These are phyloP conservation scores for Holacanthella duospinosa DNA, from an alignment of 2,888 invertebrate species.

Conservation along the genomic window DNA sequence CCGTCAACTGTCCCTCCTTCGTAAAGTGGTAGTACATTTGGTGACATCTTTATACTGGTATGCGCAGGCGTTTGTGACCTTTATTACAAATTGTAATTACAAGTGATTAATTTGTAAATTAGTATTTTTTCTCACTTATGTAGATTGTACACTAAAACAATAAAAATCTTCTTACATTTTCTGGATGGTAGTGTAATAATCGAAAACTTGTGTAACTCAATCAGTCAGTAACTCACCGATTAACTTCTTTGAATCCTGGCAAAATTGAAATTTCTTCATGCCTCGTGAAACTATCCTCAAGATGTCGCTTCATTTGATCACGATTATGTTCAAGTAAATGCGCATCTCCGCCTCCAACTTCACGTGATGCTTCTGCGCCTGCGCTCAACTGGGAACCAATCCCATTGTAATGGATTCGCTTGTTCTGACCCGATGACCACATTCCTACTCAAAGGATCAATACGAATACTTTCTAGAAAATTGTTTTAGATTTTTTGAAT, in stretches of 20 bases:
- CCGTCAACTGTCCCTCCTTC: background rate
- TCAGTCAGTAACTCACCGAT: background rate
- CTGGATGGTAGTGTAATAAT: too few relatives aligned
- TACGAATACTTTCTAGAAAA: too few relatives aligned
- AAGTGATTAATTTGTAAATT: too few relatives aligned
- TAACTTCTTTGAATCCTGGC: background rate
- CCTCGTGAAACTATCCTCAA: background rate
- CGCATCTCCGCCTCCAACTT: background rate
- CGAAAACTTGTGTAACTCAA: too few relatives aligned
- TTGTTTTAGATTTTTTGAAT: too few relatives aligned
- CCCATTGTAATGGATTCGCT: background rate
- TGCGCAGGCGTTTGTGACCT: background rate
- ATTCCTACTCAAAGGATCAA: too few relatives aligned
- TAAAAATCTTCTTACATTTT: too few relatives aligned
- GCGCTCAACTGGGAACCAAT: background rate
- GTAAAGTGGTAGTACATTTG: background rate
- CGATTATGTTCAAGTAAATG: background rate
- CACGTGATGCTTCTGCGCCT: background rate
- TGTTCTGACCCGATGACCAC: too few relatives aligned
- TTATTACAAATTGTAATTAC: too few relatives aligned
- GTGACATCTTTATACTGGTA: background rate
- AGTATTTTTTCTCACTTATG: too few relatives aligned
- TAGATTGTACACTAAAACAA: too few relatives aligned
- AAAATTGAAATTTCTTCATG: background rate
- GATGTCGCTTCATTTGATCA: background rate